Evolutionary conservation across 2,888 invertebrate species (phyloP).

Genomic region (Lacanobia wlatinum): DNA sequence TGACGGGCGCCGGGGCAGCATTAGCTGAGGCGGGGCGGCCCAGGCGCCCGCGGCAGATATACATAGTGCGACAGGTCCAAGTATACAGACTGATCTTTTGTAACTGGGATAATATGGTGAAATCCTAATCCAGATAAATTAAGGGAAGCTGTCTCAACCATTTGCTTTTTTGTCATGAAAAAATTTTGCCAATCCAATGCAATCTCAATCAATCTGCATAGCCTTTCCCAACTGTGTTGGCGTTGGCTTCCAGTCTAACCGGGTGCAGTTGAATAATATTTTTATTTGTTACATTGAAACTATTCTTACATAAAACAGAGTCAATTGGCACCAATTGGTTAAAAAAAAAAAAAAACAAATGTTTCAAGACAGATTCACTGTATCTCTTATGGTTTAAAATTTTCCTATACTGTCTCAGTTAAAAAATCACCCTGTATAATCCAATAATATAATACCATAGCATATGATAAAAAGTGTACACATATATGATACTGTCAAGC

Average conservation of each 20-base stretch:
- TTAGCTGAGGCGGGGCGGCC: conserved; percentile 73
- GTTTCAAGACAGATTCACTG: not conserved
- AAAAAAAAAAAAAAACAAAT: not conserved
- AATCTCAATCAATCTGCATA: not conserved
- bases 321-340: not conserved
- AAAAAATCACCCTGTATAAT: conserved; percentile 69
- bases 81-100: conserved; percentile 68
- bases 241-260: not conserved
- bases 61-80: conserved; percentile 89
- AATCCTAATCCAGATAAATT: not conserved
- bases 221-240: not conserved
- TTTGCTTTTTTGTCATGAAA: not conserved
- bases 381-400: not conserved
- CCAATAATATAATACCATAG: conserved; percentile 89
- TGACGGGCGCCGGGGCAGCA: conserved; percentile 75
- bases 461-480: conserved; percentile 87
- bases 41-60: conserved; percentile 75
- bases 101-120: not conserved
- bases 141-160: not conserved
- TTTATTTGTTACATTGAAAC: not conserved
- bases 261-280: not conserved
- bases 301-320: not conserved
- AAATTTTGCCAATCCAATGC: not conserved
- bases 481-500: conserved; percentile 90
- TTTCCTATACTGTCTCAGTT: not conserved